These are phyloP conservation scores for Pelecanus crispus DNA, from an alignment of 2,113 vertebrate genomes.

Conservation along the genomic window DNA sequence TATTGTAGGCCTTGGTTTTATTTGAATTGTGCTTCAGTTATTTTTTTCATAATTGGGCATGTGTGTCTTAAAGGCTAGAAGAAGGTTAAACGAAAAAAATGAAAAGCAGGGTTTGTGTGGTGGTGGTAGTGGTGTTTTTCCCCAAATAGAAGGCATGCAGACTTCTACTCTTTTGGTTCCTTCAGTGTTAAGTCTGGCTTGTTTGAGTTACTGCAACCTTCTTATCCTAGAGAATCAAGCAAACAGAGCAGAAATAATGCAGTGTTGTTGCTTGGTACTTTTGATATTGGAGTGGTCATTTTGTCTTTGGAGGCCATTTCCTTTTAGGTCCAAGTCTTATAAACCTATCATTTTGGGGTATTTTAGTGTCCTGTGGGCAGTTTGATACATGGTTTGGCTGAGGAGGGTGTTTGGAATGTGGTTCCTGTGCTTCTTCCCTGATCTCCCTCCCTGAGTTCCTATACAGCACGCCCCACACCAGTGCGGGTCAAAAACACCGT, in stretches of 20 bases:
- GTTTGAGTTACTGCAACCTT: not conserved
- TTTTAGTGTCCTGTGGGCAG: not conserved
- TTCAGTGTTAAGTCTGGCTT: not conserved
- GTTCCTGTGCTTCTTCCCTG: not conserved
- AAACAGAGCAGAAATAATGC: not conserved
- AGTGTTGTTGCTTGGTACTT: not conserved
- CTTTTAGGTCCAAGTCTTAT: not conserved
- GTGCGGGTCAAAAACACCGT: rapidly evolving
- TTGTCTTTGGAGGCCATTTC: not conserved
- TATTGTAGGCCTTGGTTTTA: not conserved
- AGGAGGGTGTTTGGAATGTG: not conserved
- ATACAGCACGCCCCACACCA: not conserved
- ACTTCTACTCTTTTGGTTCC: not conserved
- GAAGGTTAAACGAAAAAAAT: not conserved
- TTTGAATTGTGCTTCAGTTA: not conserved
- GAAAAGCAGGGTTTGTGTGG: not conserved
- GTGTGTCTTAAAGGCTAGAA: not conserved
- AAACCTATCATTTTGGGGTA: not conserved
- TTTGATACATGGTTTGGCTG: not conserved
- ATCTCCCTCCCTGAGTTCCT: not conserved
- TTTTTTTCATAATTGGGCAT: not conserved
- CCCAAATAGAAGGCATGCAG: not conserved
- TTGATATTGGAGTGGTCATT: not conserved
- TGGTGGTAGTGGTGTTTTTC: not conserved
- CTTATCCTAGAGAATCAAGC: not conserved